Evolutionary conservation across 2,113 vertebrate species (phyloP), one percentile per base, ranked within the genome.

Genomic region (Sakesphorus luctuosus): DNA sequence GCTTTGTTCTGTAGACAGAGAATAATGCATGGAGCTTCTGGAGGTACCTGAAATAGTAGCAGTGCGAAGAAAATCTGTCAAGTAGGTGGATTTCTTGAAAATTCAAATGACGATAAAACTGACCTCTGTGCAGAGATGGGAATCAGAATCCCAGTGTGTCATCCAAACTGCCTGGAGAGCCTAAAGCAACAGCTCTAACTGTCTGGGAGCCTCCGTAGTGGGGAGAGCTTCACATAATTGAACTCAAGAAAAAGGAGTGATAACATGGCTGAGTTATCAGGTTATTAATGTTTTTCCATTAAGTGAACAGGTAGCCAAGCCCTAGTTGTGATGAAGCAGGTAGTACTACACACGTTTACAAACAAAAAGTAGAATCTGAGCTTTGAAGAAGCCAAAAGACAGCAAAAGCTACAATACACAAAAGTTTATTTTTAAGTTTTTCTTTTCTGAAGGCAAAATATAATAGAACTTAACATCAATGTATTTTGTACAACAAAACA

Each of bases 401-500:
- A 59, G 75, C 78, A 77, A 93, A 98, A 98, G 97, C 97, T 99
- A 98, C 98, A 97, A 99, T 99, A 99, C 99, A 99, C 98, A 99
- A 99, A 99, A 98, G 97, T 98, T 98, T 99, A 99, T 99, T 99
- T 98, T 98, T 98, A 92, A 97, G 50, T 97, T 96, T 98, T 97
- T 97, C 96, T 98, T 98, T 98, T 98, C 97, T 98, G 98, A 98
- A 98, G 98, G 98, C 97, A 99, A 98, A 98, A 98, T 98, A 98
- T 97, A 98, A 98, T 98, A 98, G 97, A 98, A 98, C 96, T 97
- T 96, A 99, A 99, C 98, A 98, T 98, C 97, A 97, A 97, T 96
- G 97, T 97, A 97, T 98, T 98, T 98, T 98, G 97, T 98, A 99
- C 98, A 99, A 99, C 98, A 98, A 98, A 98, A 98, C 98, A 97